phyloP scores from a whole-genome alignment of 1,140 invertebrate genomes.

The Sitobion miscanthi region DNA sequence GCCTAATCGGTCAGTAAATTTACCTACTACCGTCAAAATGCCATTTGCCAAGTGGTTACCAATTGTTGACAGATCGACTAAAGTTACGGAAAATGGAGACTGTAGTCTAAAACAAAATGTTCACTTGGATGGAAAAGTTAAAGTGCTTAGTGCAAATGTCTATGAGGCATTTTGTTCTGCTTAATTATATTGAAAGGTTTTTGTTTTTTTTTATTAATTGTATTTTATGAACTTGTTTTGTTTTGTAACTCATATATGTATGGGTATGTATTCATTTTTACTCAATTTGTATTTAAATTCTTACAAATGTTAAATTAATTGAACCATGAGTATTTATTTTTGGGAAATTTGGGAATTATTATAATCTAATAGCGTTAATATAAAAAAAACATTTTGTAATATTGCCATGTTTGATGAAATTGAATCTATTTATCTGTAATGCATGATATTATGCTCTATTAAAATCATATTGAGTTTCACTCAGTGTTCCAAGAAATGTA shows the following conservation, averaged over 20 bases:
- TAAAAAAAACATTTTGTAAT: not conserved
- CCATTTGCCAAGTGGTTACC: conserved; percentile 52
- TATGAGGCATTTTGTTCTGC: conserved; percentile 45
- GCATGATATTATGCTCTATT: not conserved
- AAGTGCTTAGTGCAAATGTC: conserved; percentile 50
- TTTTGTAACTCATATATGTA: not conserved
- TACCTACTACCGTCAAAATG: conserved; percentile 47
- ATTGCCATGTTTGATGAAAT: conserved; percentile 8
- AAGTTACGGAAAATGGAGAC: conserved; percentile 43
- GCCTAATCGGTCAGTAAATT: conserved; percentile 39
- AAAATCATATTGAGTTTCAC: not conserved
- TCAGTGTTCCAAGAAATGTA: not conserved
- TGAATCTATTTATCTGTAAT: not conserved
- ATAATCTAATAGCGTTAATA: not conserved
- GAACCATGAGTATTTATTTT: not conserved
- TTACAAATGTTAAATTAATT: not conserved
- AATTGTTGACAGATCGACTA: conserved; percentile 39
- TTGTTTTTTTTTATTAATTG: not conserved
- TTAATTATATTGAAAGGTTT: conserved; percentile 22
- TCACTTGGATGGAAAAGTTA: conserved; percentile 42
- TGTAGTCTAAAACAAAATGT: conserved; percentile 44
- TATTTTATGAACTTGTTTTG: not conserved
- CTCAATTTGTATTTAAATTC: conserved; percentile 15
- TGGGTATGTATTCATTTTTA: not conserved
- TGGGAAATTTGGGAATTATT: not conserved